phyloP scores from a whole-genome alignment of 2,113 vertebrate species.

The Azemiops feae region DNA sequence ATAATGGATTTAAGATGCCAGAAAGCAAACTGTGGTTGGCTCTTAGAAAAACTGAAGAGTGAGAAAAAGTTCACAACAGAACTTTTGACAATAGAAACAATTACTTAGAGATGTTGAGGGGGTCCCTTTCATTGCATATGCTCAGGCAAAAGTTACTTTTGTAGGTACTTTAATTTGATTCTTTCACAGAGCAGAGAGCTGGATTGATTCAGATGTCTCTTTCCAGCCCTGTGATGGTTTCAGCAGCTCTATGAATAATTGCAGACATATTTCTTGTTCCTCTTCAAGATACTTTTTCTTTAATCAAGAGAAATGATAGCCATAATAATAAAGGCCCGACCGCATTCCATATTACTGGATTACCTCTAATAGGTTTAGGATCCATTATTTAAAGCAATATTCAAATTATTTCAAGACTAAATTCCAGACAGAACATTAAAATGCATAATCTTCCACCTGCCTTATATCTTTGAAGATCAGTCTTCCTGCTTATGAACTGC shows the following conservation, averaged over 20 bases:
- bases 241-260: conserved; percentile 32
- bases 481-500: conserved; percentile 39
- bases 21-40: background rate
- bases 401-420: conserved; percentile 61
- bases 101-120: background rate
- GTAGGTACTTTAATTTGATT: background rate
- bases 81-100: background rate
- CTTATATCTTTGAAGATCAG: conserved; percentile 47
- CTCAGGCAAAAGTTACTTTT: background rate
- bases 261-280: background rate
- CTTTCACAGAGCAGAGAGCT: background rate
- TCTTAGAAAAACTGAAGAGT: background rate
- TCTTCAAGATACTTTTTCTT: conserved; percentile 9
- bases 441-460: conserved; percentile 48
- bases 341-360: conserved; percentile 15
- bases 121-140: background rate
- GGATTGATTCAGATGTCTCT: background rate
- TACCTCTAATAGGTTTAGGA: conserved; percentile 23
- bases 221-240: background rate
- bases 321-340: background rate
- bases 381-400: conserved; percentile 42
- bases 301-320: conserved; percentile 42
- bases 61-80: background rate
- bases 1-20: background rate
- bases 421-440: conserved; percentile 58